These are phyloP conservation scores for Amphiura filiformis DNA, from an alignment of 35 echinoderm and acorn worm species.

Conservation along the genomic window DNA sequence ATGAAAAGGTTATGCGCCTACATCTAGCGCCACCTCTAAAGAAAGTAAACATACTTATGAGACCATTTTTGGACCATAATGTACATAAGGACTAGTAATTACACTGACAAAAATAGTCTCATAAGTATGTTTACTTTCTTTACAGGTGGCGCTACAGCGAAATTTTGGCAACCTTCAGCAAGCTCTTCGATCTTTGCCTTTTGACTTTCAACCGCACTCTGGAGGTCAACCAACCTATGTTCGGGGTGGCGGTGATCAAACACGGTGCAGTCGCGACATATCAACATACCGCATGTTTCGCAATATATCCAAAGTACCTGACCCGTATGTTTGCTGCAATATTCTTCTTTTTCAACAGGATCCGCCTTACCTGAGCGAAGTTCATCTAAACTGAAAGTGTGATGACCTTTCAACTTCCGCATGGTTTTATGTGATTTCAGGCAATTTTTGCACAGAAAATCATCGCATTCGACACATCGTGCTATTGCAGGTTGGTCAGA, in stretches of 20 bases:
- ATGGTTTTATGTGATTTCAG: neutral
- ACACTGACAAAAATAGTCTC: too few species aligned
- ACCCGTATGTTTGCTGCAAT: neutral
- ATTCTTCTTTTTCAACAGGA: neutral
- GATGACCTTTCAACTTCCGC: neutral
- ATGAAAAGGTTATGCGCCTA: too few species aligned
- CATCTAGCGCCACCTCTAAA: too few species aligned
- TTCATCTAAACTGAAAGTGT: neutral
- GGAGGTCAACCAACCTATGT: too few species aligned
- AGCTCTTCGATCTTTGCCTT: too few species aligned
- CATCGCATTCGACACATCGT: slow-evolving; percentile 22
- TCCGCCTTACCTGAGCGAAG: neutral
- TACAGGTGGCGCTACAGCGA: too few species aligned
- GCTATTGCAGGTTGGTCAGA: neutral
- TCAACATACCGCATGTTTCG: slow-evolving; percentile 18
- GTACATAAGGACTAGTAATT: too few species aligned
- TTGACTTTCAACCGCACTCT: too few species aligned
- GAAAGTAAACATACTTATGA: too few species aligned
- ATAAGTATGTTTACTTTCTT: too few species aligned
- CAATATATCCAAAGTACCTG: neutral
- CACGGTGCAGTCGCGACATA: slow-evolving; percentile 23
- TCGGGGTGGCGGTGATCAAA: slow-evolving; percentile 28
- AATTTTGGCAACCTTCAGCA: too few species aligned
- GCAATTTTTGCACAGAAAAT: slow-evolving; percentile 16
- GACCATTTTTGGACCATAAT: too few species aligned